Conservation (phyloP, 2,113 vertebrate genomes). For the Xenotilapia caudafasciata region DNA sequence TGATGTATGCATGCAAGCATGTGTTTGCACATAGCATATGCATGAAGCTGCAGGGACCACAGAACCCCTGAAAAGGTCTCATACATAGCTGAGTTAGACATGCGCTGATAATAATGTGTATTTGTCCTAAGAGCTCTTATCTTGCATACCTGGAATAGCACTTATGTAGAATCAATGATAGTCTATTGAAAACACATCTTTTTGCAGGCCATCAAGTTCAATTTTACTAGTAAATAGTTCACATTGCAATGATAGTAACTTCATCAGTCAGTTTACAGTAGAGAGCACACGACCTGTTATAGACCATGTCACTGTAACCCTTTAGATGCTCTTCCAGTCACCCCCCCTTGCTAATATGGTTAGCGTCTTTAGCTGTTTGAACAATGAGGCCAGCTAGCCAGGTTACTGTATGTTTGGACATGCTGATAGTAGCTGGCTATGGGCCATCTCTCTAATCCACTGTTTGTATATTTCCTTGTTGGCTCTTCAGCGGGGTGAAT, state of each 20-base stretch:
- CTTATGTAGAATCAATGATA: background rate
- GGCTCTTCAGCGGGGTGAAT: constrained; percentile 44
- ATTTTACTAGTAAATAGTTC: background rate
- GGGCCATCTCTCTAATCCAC: constrained; percentile 46
- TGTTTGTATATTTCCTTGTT: constrained; percentile 63
- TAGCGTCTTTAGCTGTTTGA: constrained; percentile 31
- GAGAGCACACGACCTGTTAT: background rate
- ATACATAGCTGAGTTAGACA: background rate
- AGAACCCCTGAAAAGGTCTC: background rate
- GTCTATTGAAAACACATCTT: background rate
- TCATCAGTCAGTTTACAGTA: background rate
- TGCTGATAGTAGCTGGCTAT: constrained; percentile 50
- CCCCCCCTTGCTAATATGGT: background rate
- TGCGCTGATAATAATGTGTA: background rate
- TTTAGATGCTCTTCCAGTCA: background rate
- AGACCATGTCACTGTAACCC: background rate
- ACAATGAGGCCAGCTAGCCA: constrained; percentile 17
- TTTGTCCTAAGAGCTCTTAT: background rate
- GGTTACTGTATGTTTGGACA: constrained; percentile 54
- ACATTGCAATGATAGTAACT: background rate
- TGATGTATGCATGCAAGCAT: background rate
- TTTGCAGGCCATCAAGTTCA: background rate
- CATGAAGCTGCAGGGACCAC: background rate
- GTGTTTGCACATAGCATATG: background rate
- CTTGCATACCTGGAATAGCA: background rate